Evolutionary conservation across 1,140 invertebrate species (phyloP), one percentile per base, ranked within the genome.

Genomic region (Scaptomyza graminum): DNA sequence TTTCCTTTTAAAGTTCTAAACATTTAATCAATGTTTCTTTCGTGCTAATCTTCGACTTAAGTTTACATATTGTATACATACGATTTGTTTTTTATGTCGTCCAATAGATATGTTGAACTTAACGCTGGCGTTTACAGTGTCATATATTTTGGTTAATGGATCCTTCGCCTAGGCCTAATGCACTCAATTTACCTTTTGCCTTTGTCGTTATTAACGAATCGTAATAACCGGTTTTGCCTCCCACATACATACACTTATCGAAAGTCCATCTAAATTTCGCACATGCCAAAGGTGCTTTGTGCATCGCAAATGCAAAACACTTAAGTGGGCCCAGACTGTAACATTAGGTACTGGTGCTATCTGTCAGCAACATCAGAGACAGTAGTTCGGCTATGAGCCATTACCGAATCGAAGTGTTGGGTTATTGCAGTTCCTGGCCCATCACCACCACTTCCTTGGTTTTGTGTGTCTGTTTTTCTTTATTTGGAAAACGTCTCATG

Each of bases 401-500:
- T 69, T 70, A 69, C 71, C 71, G 51, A 52, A 49, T 63, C 71
- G 77, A 61, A 69, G 71, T 77, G 74, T 74, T 74, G 71, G 56
- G 61, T 70, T 77, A 56, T 77, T 76, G 69, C 62, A 66, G 55
- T 74, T 55, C 50, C 61, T 46, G 37, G 56, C 37, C 25, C 22
- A 69, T 69, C 77, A 69, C 74, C 77, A 52, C 68, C 68, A 78
- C 78, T 87, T 87, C 82, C 82, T 85, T 82, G 70, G 50, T 74
- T 87, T 87, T 85, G 81, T 85, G 82, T 82, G 8, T 60, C 34
- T 34, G 28, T 44, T 41, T 60, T 44, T 34, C 28, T 44, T 12
- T 51, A 66, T 79, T 88, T 75, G 67, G 74, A 71, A 82, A 88
- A 70, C 82, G 76, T 87, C 78, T 87, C 82, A 65, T 80, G 79